Evolutionary conservation across 1,140 invertebrate species (phyloP).

Genomic region (Mamestra configurata): DNA sequence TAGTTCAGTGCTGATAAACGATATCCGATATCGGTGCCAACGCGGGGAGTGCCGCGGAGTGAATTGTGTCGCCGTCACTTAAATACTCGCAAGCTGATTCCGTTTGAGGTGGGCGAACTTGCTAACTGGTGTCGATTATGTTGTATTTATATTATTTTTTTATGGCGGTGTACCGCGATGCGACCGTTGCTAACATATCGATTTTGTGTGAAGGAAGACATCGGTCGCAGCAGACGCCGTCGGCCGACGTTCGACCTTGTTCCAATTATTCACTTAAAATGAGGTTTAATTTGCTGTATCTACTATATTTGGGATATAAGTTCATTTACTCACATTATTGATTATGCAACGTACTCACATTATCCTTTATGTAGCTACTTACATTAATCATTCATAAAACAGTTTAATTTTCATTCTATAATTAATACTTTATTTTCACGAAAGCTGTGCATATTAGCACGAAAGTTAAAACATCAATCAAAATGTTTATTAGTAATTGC

Average conservation of each 20-base stretch:
- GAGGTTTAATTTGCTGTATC: conserved; percentile 65
- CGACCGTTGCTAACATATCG: conserved; percentile 70
- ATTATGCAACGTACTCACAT: not conserved
- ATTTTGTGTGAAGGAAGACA: conserved; percentile 79
- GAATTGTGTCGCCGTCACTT: conserved; percentile 49
- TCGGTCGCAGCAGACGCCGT: conserved; percentile 70
- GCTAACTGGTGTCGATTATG: conserved; percentile 49
- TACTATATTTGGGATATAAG: conserved; percentile 29
- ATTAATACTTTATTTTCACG: conserved; percentile 1
- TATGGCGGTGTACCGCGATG: conserved; percentile 63
- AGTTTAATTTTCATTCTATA: not conserved
- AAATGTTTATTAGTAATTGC: not conserved
- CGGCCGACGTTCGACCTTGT: conserved; percentile 72
- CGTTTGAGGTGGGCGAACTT: conserved; percentile 72
- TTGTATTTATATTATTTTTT: conserved; percentile 58
- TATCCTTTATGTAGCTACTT: not conserved
- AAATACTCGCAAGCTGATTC: conserved; percentile 80
- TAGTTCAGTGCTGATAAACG: conserved; percentile 67
- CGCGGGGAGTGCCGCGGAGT: conserved; percentile 28
- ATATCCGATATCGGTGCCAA: conserved; percentile 61
- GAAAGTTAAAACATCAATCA: conserved; percentile 10
- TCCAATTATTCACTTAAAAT: conserved; percentile 75
- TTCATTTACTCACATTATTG: not conserved
- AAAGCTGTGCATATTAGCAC: not conserved
- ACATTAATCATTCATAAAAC: not conserved